Percentiles rank a stretch among this genome's conserved stretches.
phyloP scores from a whole-genome alignment of 2,888 invertebrate species.

The Ophioninae sp. region DNA sequence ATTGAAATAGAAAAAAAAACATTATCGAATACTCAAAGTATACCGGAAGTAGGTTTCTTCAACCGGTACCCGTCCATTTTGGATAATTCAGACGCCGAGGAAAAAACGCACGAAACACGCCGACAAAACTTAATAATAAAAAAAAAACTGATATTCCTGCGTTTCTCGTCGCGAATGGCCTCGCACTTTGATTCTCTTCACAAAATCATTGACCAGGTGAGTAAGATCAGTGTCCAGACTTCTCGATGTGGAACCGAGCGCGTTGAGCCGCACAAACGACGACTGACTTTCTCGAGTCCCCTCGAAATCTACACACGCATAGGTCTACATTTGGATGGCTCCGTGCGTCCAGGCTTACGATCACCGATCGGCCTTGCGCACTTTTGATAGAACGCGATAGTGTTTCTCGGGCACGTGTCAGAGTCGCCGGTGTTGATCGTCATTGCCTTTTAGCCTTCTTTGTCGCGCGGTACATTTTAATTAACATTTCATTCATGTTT shows the following conservation, averaged over 20 bases:
- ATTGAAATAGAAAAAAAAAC: too few species aligned
- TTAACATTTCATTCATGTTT: background rate
- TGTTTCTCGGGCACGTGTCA: background rate
- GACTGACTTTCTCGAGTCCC: background rate
- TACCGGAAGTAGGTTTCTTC: too few species aligned
- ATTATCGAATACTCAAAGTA: too few species aligned
- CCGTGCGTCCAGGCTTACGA: background rate
- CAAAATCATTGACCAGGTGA: background rate
- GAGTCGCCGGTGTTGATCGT: background rate
- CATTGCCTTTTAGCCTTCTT: background rate
- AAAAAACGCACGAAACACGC: background rate
- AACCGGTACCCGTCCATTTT: too few species aligned
- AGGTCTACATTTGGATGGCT: background rate
- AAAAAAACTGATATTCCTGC: background rate
- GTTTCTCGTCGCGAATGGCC: background rate
- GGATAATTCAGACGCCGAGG: background rate
- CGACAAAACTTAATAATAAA: background rate
- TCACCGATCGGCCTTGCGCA: background rate
- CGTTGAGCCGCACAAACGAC: background rate
- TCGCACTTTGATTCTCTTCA: background rate
- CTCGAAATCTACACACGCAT: background rate
- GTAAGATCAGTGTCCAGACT: background rate
- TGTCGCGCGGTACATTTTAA: background rate
- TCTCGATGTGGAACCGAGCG: background rate
- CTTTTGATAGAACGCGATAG: background rate